Percentiles rank a stretch among this genome's conserved stretches.
Evolutionary conservation across 2,888 invertebrate genomes (phyloP).

Genomic region (Protonemura montana): DNA sequence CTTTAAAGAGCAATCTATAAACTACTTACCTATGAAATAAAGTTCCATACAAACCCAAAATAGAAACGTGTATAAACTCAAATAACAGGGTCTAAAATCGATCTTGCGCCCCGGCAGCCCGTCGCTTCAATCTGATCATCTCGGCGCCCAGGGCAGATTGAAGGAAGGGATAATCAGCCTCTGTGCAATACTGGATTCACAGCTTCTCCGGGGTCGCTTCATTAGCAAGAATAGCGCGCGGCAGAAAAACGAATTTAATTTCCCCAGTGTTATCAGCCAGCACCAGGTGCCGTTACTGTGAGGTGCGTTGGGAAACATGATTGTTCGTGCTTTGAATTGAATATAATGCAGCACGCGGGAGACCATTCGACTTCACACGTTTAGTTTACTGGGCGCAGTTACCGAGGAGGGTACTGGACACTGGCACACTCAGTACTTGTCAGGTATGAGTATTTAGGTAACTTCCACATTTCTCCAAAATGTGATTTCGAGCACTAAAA

Average conservation of each 20-base stretch:
- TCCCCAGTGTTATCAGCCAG: not conserved
- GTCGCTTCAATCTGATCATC: not conserved
- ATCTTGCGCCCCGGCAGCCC: not conserved
- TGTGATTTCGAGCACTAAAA: no score
- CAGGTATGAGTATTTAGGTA: no score
- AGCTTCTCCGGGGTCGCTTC: not conserved
- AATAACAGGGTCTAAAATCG: not conserved
- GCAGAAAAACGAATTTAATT: not conserved
- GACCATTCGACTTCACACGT: not conserved
- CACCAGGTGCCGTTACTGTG: constrained; percentile 7
- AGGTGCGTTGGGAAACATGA: not conserved
- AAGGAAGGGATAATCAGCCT: not conserved
- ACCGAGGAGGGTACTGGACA: no score
- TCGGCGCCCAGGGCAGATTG: not conserved
- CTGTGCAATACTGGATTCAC: not conserved
- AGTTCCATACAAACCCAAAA: not conserved
- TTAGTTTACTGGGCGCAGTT: not conserved
- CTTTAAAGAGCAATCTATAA: not conserved
- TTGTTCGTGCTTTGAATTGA: not conserved
- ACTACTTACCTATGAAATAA: not conserved
- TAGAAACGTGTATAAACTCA: not conserved
- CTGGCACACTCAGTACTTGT: no score
- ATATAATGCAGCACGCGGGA: not conserved
- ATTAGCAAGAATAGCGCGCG: not conserved
- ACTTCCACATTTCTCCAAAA: no score